These are phyloP conservation scores for Trissoscelio sp. DNA, from an alignment of 2,888 invertebrate species.

Conservation along the genomic window DNA sequence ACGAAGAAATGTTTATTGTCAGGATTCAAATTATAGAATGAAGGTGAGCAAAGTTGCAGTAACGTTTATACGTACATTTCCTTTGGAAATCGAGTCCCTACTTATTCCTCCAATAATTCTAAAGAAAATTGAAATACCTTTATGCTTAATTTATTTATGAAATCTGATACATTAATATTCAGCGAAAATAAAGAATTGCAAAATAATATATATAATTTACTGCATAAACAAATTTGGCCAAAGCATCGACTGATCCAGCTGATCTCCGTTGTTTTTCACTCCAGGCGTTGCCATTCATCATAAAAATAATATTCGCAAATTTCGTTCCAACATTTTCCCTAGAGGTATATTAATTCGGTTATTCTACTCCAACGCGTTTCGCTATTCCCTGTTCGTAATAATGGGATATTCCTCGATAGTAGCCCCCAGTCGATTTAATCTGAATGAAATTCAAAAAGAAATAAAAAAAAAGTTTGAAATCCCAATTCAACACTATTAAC, in stretches of 20 bases:
- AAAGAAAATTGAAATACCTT: no score
- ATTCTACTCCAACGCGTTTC: slow-evolving; percentile 64
- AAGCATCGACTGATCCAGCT: slow-evolving; percentile 10
- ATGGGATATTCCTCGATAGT: slow-evolving; percentile 60
- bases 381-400: slow-evolving; percentile 61
- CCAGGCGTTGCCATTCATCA: slow-evolving; percentile 39
- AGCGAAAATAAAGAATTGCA: no score
- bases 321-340: slow-evolving; percentile 59
- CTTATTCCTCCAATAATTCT: no score
- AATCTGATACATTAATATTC: no score
- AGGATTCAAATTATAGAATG: slow-evolving; percentile 42
- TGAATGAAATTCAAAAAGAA: slow-evolving; percentile 52
- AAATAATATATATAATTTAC: slow-evolving; percentile 10
- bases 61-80: neutral
- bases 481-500: slow-evolving; percentile 38
- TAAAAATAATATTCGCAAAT: slow-evolving; percentile 65
- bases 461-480: slow-evolving; percentile 30
- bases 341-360: slow-evolving; percentile 67
- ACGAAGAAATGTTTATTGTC: slow-evolving; percentile 50
- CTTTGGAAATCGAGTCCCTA: neutral
- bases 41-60: slow-evolving; percentile 28
- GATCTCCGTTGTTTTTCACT: slow-evolving; percentile 45
- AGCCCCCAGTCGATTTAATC: slow-evolving; percentile 59
- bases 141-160: no score
- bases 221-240: slow-evolving; percentile 30